A percentile compares a stretch with the other conserved stretches of the same genome.
phyloP scores from a whole-genome alignment of 2,113 vertebrate genomes.

The Chroicocephalus ridibundus region DNA sequence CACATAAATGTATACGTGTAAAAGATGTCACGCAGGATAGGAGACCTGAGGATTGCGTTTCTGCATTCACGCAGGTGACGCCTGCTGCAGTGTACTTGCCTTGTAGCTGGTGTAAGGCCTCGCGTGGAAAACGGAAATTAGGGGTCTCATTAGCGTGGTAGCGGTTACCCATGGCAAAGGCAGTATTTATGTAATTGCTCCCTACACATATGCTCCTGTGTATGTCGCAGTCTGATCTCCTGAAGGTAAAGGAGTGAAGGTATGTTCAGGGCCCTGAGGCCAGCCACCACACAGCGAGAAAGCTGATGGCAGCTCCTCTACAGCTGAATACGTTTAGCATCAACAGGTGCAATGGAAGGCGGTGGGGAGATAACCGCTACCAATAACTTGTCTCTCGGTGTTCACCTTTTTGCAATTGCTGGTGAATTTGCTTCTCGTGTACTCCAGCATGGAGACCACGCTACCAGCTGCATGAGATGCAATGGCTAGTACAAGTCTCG shows the following conservation, averaged over 20 bases:
- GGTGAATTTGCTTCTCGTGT: neutral
- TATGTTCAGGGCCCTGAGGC: neutral
- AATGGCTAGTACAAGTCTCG: neutral
- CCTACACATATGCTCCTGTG: neutral
- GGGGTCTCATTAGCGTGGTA: accelerated
- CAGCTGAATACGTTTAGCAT: neutral
- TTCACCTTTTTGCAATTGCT: neutral
- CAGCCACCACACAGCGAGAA: neutral
- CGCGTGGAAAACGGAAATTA: neutral
- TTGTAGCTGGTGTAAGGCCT: neutral
- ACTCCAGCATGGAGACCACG: accelerated
- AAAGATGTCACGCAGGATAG: neutral
- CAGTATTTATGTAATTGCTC: neutral
- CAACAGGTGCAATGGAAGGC: neutral
- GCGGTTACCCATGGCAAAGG: neutral
- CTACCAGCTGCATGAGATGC: neutral
- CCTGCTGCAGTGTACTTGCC: neutral
- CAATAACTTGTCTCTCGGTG: neutral
- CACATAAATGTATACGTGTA: accelerated
- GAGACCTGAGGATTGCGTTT: neutral
- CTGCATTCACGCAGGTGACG: neutral
- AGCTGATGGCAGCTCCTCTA: neutral
- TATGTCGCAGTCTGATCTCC: neutral
- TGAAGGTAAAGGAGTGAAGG: neutral
- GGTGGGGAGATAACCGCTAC: neutral